These are phyloP conservation scores for Rhadinocentrus ornatus DNA, from an alignment of 2,797 vertebrate genomes.

Conservation along the genomic window DNA sequence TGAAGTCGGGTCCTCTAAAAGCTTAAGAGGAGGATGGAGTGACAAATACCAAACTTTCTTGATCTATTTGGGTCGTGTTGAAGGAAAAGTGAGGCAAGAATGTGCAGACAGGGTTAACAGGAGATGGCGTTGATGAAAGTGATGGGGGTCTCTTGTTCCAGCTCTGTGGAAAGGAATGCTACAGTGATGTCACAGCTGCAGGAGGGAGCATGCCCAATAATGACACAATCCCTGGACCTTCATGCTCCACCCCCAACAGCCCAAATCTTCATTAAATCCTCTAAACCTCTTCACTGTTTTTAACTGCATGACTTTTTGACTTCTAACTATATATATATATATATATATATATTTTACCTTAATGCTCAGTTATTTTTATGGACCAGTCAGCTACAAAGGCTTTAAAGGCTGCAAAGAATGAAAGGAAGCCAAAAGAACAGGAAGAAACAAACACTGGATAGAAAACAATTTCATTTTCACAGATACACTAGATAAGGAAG, in stretches of 20 bases:
- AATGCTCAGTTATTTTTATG: constrained; percentile 9
- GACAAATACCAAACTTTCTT: constrained; percentile 21
- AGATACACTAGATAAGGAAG: background rate
- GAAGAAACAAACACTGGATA: constrained; percentile 35
- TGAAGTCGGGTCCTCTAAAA: constrained; percentile 23
- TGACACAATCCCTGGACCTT: constrained; percentile 82
- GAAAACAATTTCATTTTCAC: constrained; percentile 17
- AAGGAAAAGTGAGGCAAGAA: constrained; percentile 37
- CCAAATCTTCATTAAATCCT: constrained; percentile 68
- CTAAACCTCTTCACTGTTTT: constrained; percentile 42
- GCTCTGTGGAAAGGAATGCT: constrained; percentile 83
- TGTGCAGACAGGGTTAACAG: constrained; percentile 64
- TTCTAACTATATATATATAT: constrained; percentile 8
- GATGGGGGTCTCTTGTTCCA: constrained; percentile 79
- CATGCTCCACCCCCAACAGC: constrained; percentile 65
- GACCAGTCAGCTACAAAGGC: constrained; percentile 4
- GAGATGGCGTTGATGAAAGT: constrained; percentile 60
- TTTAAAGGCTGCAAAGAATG: constrained; percentile 13
- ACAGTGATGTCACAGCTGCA: constrained; percentile 84
- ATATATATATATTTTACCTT: background rate
- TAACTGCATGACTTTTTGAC: constrained; percentile 33
- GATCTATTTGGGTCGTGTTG: constrained; percentile 27
- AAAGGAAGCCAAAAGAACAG: constrained; percentile 44
- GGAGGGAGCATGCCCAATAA: constrained; percentile 83
- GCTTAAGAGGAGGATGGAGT: constrained; percentile 25